phyloP scores from a whole-genome alignment of 2,888 invertebrate species.

The Megalurothrips usitatus region DNA sequence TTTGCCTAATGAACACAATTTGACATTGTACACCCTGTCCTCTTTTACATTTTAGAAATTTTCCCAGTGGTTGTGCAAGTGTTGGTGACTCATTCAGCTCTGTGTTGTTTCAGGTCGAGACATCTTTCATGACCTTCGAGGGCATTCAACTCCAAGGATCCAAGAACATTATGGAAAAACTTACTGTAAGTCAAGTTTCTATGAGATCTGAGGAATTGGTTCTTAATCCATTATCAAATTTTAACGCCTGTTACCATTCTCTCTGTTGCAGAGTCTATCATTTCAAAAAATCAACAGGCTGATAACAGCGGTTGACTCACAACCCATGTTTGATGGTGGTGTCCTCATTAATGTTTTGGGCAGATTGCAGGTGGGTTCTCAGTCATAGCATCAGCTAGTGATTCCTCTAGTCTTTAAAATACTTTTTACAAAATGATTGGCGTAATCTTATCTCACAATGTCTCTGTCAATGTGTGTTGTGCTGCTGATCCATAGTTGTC shows the following conservation, averaged over 20 bases:
- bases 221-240: conserved; percentile 27
- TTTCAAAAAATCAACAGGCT: conserved; percentile 91
- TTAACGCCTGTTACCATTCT: conserved; percentile 36
- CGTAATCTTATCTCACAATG: background rate
- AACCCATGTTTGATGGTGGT: conserved; percentile 97
- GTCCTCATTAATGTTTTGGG: conserved; percentile 94
- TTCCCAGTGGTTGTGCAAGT: no score
- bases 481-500: background rate
- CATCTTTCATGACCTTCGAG: conserved; percentile 95
- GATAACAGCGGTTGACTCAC: conserved; percentile 91
- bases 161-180: conserved; percentile 90
- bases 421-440: background rate
- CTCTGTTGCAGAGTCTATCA: conserved; percentile 68
- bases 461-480: conserved; percentile 11
- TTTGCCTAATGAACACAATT: no score
- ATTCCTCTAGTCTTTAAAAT: background rate
- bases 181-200: conserved; percentile 61
- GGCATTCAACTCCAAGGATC: conserved; percentile 89
- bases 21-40: no score
- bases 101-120: conserved; percentile 61
- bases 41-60: no score
- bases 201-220: background rate
- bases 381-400: conserved; percentile 14
- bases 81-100: background rate
- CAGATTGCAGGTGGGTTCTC: conserved; percentile 77